Conservation (phyloP, 2,888 invertebrate genomes). For the Erebia epiphron region DNA sequence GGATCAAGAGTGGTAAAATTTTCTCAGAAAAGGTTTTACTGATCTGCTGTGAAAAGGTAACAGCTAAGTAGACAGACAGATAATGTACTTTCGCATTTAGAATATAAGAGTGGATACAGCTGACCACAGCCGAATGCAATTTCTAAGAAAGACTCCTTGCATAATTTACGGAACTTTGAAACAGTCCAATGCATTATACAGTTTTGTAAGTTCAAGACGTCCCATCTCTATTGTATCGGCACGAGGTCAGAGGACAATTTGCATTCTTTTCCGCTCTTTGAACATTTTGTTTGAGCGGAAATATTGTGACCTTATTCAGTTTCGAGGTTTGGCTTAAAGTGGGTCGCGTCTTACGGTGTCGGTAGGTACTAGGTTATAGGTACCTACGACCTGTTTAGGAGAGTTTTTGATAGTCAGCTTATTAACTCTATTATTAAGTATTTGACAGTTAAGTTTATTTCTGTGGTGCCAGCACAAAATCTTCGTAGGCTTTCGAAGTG, state of each 20-base stretch:
- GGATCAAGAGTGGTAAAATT: too few species aligned
- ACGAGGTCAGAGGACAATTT: slow-evolving; percentile 39
- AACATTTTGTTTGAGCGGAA: slow-evolving; percentile 41
- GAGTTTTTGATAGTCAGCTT: not conserved
- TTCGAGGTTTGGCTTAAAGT: slow-evolving; percentile 19
- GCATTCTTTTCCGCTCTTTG: slow-evolving; percentile 38
- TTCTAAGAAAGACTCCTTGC: not conserved
- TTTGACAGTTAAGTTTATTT: too few species aligned
- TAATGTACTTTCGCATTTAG: too few species aligned
- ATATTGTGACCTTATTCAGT: slow-evolving; percentile 32
- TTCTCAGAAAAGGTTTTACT: too few species aligned
- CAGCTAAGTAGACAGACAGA: too few species aligned
- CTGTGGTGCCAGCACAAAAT: not conserved
- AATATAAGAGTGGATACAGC: too few species aligned
- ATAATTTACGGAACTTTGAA: slow-evolving; percentile 12
- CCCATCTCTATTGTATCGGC: slow-evolving; percentile 35
- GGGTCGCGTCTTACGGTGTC: slow-evolving; percentile 1
- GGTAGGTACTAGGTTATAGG: too few species aligned
- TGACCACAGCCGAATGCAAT: not conserved
- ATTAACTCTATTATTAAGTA: too few species aligned
- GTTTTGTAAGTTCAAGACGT: slow-evolving; percentile 18
- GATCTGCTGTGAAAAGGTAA: not conserved
- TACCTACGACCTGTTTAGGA: not conserved
- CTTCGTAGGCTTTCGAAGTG: too few species aligned
- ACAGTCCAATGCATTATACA: slow-evolving; percentile 4